Percentiles rank a stretch among this genome's conserved stretches.
Conservation (phyloP, 2,888 invertebrate species). For the Agonopterix subpropinquella region DNA sequence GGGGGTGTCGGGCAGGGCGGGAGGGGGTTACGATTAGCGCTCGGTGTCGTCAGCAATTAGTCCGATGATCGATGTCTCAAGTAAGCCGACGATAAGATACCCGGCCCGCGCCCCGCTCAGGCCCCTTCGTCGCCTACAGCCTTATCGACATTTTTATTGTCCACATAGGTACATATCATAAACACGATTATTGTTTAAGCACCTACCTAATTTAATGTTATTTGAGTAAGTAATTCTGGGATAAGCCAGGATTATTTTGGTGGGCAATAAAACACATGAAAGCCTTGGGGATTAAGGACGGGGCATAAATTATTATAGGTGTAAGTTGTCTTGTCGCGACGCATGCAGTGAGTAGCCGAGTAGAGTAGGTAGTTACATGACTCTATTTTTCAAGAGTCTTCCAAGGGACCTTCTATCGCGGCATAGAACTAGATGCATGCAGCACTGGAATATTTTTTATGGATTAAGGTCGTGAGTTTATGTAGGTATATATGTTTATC, state of each 20-base stretch:
- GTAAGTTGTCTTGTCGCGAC: no score
- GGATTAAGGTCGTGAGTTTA: no score
- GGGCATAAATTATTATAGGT: background rate
- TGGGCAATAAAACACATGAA: background rate
- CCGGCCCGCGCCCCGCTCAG: slow-evolving; percentile 10
- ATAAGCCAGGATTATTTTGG: slow-evolving; percentile 22
- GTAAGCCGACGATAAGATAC: slow-evolving; percentile 53
- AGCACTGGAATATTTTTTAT: no score
- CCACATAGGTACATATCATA: slow-evolving; percentile 32
- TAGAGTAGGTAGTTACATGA: no score
- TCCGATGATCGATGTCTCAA: slow-evolving; percentile 67
- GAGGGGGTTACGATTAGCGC: background rate
- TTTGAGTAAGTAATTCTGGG: slow-evolving; percentile 18
- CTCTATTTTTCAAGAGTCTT: no score
- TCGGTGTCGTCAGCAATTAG: slow-evolving; percentile 38
- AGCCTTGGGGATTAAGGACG: background rate
- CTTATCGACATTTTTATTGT: slow-evolving; percentile 48
- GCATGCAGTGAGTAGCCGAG: no score
- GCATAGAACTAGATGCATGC: no score
- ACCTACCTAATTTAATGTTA: slow-evolving; percentile 7
- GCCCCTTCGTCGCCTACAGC: slow-evolving; percentile 23
- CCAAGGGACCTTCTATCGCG: no score
- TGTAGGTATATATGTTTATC: no score
- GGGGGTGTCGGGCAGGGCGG: background rate
- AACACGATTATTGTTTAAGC: slow-evolving; percentile 27